phyloP scores from a whole-genome alignment of 2,797 vertebrate genomes.

The Propithecus deckenii region DNA sequence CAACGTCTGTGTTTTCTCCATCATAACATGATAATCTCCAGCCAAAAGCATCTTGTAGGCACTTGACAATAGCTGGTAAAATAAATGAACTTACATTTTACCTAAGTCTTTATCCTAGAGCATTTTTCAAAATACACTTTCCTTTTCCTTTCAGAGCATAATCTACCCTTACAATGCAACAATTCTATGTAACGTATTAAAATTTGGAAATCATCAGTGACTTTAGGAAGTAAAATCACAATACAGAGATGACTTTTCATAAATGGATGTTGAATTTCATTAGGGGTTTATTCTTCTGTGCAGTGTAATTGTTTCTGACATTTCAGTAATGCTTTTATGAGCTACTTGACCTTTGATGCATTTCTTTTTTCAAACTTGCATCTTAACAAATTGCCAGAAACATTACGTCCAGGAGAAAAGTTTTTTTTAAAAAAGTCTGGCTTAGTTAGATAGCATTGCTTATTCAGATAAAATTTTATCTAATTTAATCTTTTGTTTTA shows the following conservation, averaged over 20 bases:
- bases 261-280: constrained; percentile 72
- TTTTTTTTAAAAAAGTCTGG: background rate
- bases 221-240: constrained; percentile 35
- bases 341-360: constrained; percentile 76
- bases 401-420: background rate
- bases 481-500: background rate
- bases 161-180: background rate
- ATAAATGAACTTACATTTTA: background rate
- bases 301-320: constrained; percentile 77
- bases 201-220: constrained; percentile 6
- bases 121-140: background rate
- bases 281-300: constrained; percentile 64
- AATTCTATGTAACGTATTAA: background rate
- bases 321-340: constrained; percentile 81
- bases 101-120: background rate
- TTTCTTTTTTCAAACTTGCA: constrained; percentile 61
- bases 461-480: constrained; percentile 40
- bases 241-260: constrained; percentile 55
- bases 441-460: constrained; percentile 41
- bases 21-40: background rate
- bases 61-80: background rate
- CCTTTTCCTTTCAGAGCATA: background rate
- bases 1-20: background rate
- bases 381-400: constrained; percentile 68
- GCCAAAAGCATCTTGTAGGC: background rate